Evolutionary conservation across 2,113 vertebrate genomes (phyloP), one percentile per base, ranked within the genome.

Genomic region (Menidia beryllina): DNA sequence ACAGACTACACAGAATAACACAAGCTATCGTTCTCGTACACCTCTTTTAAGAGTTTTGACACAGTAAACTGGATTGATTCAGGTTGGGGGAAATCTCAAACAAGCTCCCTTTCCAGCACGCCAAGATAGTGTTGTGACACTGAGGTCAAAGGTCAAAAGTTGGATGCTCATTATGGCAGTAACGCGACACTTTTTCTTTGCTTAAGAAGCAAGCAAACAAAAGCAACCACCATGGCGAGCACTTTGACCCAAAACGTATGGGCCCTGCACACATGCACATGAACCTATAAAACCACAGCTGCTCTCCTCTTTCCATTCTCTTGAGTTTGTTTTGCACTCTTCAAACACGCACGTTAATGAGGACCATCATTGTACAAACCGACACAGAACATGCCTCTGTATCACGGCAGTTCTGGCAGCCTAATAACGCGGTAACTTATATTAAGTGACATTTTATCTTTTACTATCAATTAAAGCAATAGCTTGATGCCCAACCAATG

Each of bases 361-460:
- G 67, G 12, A 68, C 15, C 1, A 66, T 72, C 61, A 79, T 58
- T 67, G 79, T 82, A 81, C 56, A 59, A 85, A 67, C 67, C 63
- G 69, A 61, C 50, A 72, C 82, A 85, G 89, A 83, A 79, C 77
- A 72, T 54, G 67, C 77, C 62, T 86, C 66, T 84, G 84, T 81
- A 77, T 60, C 71, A 79, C 64, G 20, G 79, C 51, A 58, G 84
- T 82, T 87, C 65, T 85, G 75, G 61, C 84, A 86, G 69, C 70
- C 68, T 86, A 89, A 90, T 80, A 83, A 75, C 77, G 81, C 79
- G 78, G 86, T 91, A 91, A 91, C 89, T 93, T 91, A 91, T 88
- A 90, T 91, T 88, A 92, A 87, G 91, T 90, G 64, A 74, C 53
- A 67, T 77, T 87, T 75, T 63, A 87, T 91, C 72, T 89, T 91